Evolutionary conservation across 2,113 vertebrate genomes (phyloP), one percentile per base, ranked within the genome.

Genomic region (Choloepus hoffmanni): DNA sequence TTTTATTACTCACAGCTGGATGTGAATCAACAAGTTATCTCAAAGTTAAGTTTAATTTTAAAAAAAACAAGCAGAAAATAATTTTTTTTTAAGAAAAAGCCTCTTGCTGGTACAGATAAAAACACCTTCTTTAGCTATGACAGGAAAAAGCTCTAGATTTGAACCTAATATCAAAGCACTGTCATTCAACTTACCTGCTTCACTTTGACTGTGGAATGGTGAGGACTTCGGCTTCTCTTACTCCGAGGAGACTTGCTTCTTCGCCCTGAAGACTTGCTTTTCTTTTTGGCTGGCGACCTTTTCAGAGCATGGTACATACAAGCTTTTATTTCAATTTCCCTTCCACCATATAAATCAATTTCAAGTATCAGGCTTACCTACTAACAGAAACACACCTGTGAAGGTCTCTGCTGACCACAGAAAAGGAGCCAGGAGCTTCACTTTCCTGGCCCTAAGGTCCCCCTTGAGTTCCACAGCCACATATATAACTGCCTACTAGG

Each of bases 201-300:
- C 92, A 99, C 97, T 97, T 97, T 99, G 95, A 98, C 97, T 7
- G 98, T 93, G 11, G 97, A 82, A 21, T 98, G 98, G 28, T 98
- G 98, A 9, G 99, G 99, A 94, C 99, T 99, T 60, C 98, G 98
- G 95, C 98, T 99, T 90, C 99, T 98, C 81, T 98, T 98, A 95
- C 97, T 98, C 77, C 99, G 98, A 30, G 99, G 99, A 11, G 99
- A 99, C 89, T 98, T 98, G 97, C 99, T 99, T 95, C 98, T 97
- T 95, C 98, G 97, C 33, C 97, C 97, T 3, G 99, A 98, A 21
- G 99, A 98, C 10, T 98, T 97, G 67, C 97, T 99, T 97, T 98
- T 99, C 97, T 98, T 98, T 87, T 98, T 99, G 23, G 95, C 95
- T 3, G 99, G 99, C 18, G 99, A 99, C 94, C 99, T 99, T 91